Evolutionary conservation across 2,888 invertebrate species (phyloP).

Genomic region (Onthophagus sagittarius): DNA sequence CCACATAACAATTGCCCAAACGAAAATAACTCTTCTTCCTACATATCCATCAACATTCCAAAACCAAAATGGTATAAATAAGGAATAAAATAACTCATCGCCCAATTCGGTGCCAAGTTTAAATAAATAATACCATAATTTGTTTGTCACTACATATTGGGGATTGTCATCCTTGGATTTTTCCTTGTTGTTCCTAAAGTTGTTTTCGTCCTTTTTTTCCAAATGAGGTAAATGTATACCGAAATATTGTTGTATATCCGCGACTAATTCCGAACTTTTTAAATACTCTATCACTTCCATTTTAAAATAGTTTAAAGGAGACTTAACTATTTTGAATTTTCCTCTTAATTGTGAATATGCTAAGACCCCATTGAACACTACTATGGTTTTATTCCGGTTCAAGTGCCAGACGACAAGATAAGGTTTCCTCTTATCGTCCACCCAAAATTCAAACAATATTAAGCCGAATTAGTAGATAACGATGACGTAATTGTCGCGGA

Average conservation of each 20-base stretch:
- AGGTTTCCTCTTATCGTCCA: too few species aligned
- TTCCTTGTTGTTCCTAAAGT: constrained; percentile 19
- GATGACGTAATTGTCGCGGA: too few species aligned
- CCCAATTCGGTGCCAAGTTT: constrained; percentile 81
- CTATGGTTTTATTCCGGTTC: too few species aligned
- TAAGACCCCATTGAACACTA: too few species aligned
- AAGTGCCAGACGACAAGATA: too few species aligned
- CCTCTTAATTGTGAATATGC: too few species aligned
- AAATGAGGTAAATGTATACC: constrained; percentile 52
- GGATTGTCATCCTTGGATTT: constrained; percentile 14
- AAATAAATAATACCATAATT: constrained; percentile 83
- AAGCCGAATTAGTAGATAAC: too few species aligned
- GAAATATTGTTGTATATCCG: constrained; percentile 74
- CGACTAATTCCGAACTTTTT: constrained; percentile 72
- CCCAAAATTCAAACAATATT: too few species aligned
- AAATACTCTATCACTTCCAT: constrained; percentile 59
- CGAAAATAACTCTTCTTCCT: constrained; percentile 74
- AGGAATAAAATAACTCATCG: constrained; percentile 85
- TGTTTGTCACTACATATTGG: constrained; percentile 59
- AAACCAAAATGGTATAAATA: constrained; percentile 91
- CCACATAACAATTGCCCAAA: constrained; percentile 82
- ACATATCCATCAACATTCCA: constrained; percentile 92
- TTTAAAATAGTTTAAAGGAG: neutral
- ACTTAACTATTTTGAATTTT: too few species aligned
- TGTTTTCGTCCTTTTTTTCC: constrained; percentile 25